A percentile compares a stretch with the other conserved stretches of the same genome.
These are phyloP conservation scores for Sphenopsis melanotis DNA, from an alignment of 2,797 vertebrate species.

Conservation along the genomic window DNA sequence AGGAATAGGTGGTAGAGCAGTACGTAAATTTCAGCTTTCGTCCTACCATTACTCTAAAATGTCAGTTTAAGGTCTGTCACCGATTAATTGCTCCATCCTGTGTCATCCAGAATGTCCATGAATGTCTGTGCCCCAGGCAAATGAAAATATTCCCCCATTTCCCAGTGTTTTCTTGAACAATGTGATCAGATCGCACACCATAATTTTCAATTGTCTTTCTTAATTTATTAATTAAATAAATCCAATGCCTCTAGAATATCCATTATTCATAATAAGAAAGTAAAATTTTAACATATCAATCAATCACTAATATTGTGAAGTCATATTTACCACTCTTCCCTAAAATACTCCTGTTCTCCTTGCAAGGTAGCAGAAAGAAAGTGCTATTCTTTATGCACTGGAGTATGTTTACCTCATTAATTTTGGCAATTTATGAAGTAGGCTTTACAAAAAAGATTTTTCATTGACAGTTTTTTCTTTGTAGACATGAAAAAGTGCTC, in stretches of 20 bases:
- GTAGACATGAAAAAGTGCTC: not conserved
- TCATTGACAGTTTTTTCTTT: not conserved
- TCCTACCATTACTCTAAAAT: not conserved
- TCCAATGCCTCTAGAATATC: not conserved
- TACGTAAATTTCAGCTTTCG: not conserved
- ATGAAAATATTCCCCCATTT: not conserved
- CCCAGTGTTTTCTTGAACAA: not conserved
- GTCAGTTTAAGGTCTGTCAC: not conserved
- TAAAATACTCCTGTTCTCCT: not conserved
- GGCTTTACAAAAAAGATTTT: not conserved
- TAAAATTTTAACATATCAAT: not conserved
- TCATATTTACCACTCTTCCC: not conserved
- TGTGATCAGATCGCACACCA: fast-evolving
- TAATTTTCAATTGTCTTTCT: not conserved
- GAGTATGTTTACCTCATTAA: not conserved
- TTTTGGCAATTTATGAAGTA: not conserved
- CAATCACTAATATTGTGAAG: not conserved
- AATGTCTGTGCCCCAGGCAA: not conserved
- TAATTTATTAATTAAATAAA: not conserved
- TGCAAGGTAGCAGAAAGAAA: not conserved
- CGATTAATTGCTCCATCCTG: not conserved
- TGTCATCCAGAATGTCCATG: not conserved
- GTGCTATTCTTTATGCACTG: not conserved
- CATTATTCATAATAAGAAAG: not conserved
- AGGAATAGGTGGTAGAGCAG: not conserved